Evolutionary conservation across 64 coral and sea anemone genomes (phyloP).

Genomic region (Dendrophyllia cribrosa): DNA sequence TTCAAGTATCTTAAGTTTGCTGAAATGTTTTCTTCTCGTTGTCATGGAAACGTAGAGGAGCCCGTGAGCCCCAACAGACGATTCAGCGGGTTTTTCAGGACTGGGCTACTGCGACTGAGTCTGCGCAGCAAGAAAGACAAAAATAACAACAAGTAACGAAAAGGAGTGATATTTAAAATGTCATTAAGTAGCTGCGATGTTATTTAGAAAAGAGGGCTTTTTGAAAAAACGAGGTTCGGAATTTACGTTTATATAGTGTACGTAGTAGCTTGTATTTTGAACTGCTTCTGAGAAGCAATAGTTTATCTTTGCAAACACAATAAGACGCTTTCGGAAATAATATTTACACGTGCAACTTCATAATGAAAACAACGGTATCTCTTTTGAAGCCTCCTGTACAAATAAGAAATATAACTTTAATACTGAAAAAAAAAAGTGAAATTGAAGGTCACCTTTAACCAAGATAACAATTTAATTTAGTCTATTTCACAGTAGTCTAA

Average conservation of each 20-base stretch:
- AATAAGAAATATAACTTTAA: too few species aligned
- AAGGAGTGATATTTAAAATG: background rate
- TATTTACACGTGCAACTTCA: too few species aligned
- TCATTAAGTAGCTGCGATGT: background rate
- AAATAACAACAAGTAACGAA: background rate
- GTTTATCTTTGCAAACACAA: too few species aligned
- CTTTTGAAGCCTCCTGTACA: too few species aligned
- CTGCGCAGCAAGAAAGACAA: constrained; percentile 30
- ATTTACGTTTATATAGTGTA: background rate
- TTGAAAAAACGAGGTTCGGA: background rate
- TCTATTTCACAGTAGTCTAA: too few species aligned
- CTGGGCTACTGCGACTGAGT: constrained; percentile 33
- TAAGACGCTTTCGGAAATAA: too few species aligned
- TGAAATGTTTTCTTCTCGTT: constrained; percentile 16
- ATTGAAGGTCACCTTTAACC: too few species aligned
- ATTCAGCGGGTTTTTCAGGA: constrained; percentile 1
- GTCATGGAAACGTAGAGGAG: constrained; percentile 15
- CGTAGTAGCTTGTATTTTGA: too few species aligned
- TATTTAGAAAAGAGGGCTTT: background rate
- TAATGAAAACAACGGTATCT: too few species aligned
- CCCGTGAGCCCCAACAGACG: background rate
- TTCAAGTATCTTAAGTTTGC: background rate
- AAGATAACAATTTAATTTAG: too few species aligned
- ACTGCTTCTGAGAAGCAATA: too few species aligned
- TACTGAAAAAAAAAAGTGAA: too few species aligned